Evolutionary conservation across 2,797 vertebrate genomes (phyloP).

Genomic region (Lycodopsis pacificus): DNA sequence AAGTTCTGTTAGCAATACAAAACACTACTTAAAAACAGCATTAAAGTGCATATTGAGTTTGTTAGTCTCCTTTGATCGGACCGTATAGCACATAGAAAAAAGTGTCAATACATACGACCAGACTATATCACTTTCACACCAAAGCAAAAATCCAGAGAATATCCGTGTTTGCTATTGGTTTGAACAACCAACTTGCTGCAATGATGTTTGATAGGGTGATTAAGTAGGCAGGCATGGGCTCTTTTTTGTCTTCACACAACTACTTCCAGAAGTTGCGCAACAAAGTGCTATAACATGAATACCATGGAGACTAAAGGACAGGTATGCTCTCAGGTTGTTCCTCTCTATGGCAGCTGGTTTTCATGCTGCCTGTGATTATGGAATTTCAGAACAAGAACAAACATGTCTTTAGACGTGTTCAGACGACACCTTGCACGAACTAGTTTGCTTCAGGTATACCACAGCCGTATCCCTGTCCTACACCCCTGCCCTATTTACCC

Average conservation of each 20-base stretch:
- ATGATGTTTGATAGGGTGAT: background rate
- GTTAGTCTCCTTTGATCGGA: no score
- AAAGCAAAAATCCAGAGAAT: background rate
- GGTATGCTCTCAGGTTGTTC: background rate
- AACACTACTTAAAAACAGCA: no score
- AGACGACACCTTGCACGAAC: background rate
- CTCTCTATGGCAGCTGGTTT: background rate
- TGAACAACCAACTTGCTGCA: background rate
- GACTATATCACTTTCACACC: background rate
- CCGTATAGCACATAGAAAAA: background rate
- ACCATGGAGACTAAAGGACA: background rate
- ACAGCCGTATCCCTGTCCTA: background rate
- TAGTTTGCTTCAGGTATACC: background rate
- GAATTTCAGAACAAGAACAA: conserved; percentile 5
- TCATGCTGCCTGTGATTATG: background rate
- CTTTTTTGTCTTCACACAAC: background rate
- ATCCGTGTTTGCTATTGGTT: background rate
- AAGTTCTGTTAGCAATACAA: no score
- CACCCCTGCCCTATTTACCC: conserved; percentile 12
- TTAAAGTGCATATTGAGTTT: no score
- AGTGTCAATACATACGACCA: background rate
- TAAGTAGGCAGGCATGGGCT: background rate
- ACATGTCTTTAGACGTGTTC: background rate
- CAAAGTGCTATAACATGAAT: background rate
- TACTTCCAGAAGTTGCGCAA: background rate